Percentiles rank a stretch among this genome's conserved stretches.
phyloP scores from a whole-genome alignment of 2,888 invertebrate species.

The Corbicula japonica region DNA sequence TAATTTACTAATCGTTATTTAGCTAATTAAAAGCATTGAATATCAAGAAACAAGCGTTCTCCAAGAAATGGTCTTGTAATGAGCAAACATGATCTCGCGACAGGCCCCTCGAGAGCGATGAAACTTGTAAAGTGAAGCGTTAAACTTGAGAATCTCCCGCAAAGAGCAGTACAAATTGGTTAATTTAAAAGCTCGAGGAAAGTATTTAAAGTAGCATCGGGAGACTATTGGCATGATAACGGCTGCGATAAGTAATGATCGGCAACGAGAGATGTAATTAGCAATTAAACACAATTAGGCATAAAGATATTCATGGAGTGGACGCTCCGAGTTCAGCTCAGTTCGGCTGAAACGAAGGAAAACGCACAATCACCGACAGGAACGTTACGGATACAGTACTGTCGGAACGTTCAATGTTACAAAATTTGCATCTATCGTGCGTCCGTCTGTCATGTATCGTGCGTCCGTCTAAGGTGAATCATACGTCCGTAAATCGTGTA shows the following conservation, averaged over 20 bases:
- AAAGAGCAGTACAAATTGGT: constrained; percentile 13
- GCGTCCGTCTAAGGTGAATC: too few relatives aligned
- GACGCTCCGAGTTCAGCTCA: neutral
- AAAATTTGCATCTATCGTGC: too few relatives aligned
- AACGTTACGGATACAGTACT: neutral
- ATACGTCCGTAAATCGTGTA: too few relatives aligned
- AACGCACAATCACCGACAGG: neutral
- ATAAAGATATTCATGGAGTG: constrained; percentile 25
- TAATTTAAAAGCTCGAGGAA: constrained; percentile 32
- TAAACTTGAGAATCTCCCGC: too few relatives aligned
- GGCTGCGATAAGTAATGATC: constrained; percentile 51
- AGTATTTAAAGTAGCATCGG: constrained; percentile 55
- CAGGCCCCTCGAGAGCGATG: too few relatives aligned
- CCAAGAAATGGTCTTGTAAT: too few relatives aligned
- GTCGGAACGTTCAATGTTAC: neutral
- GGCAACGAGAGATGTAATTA: constrained; percentile 54
- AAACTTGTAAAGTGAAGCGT: too few relatives aligned
- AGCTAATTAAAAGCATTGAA: too few relatives aligned
- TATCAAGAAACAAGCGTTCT: too few relatives aligned
- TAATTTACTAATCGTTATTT: too few relatives aligned
- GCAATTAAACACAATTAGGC: constrained; percentile 57
- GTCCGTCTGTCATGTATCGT: too few relatives aligned
- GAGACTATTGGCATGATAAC: constrained; percentile 59
- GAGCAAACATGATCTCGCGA: too few relatives aligned
- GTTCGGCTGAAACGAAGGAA: neutral